Conservation (phyloP, 2,888 invertebrate genomes). For the Gari tellinella region DNA sequence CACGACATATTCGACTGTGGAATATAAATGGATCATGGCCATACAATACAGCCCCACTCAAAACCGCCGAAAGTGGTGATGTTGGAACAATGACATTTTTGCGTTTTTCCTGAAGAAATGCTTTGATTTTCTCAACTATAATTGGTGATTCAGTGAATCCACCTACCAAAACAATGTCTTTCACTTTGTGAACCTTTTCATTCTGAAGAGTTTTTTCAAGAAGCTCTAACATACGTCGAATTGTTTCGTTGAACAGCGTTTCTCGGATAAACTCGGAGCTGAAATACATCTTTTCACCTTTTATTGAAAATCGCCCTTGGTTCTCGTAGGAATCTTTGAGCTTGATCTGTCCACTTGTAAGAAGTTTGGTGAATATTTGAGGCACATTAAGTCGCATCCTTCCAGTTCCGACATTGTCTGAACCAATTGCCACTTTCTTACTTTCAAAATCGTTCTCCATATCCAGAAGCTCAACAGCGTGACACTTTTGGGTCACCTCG, state of each 20-base stretch:
- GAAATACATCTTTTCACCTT: slow-evolving; percentile 2
- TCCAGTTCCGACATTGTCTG: not conserved
- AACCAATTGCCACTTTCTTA: slow-evolving; percentile 28
- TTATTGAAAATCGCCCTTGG: slow-evolving; percentile 1
- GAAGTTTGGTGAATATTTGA: not conserved
- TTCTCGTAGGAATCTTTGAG: not conserved
- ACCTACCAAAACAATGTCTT: slow-evolving; percentile 30
- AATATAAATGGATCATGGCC: slow-evolving; percentile 17
- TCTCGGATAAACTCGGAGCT: not conserved
- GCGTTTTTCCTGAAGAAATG: not conserved
- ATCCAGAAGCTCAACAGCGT: slow-evolving; percentile 5
- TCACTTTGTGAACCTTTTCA: too few species aligned
- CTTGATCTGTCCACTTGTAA: not conserved
- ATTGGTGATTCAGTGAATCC: slow-evolving; percentile 46
- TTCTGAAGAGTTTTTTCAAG: too few species aligned
- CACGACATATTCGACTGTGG: slow-evolving; percentile 29
- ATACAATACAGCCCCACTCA: not conserved
- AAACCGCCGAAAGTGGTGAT: slow-evolving; percentile 4
- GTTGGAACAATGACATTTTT: slow-evolving; percentile 34
- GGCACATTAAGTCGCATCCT: not conserved
- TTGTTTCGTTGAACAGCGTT: slow-evolving; percentile 4
- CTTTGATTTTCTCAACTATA: slow-evolving; percentile 17
- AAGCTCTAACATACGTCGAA: not conserved
- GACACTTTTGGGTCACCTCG: slow-evolving; percentile 9
- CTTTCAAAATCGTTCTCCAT: slow-evolving; percentile 36